Percentiles rank a stretch among this genome's conserved stretches.
Evolutionary conservation across 2,113 vertebrate species (phyloP).

Genomic region (Saccopteryx bilineata): DNA sequence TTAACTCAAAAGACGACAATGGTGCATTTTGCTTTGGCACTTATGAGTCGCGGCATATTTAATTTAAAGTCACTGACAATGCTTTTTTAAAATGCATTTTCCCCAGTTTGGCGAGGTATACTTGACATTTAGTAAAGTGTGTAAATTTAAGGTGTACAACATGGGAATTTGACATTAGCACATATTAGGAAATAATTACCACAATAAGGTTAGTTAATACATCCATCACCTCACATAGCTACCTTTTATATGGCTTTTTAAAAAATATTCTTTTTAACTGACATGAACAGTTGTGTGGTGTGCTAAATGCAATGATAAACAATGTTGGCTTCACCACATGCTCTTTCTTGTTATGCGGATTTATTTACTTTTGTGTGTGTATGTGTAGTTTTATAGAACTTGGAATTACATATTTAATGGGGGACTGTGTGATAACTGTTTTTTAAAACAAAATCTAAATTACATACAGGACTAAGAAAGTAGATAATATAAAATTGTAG

Average conservation of each 20-base stretch:
- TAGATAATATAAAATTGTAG: neutral
- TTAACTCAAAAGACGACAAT: neutral
- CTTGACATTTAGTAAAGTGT: neutral
- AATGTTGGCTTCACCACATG: neutral
- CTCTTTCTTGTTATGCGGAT: neutral
- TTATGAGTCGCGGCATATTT: neutral
- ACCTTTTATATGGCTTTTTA: neutral
- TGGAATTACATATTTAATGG: neutral
- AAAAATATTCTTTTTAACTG: conserved; percentile 1
- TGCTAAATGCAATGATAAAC: neutral
- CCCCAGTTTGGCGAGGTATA: neutral
- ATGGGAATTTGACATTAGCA: neutral
- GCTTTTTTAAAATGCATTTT: neutral
- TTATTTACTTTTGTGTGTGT: neutral
- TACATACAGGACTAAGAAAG: conserved; percentile 24
- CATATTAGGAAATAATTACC: neutral
- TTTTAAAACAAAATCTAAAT: conserved; percentile 58
- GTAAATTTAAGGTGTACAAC: neutral
- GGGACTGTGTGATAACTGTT: neutral
- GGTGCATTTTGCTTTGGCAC: neutral
- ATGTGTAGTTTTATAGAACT: neutral
- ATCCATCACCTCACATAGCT: neutral
- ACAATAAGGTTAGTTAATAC: neutral
- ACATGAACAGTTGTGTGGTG: neutral
- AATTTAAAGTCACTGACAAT: neutral